Percentiles rank a stretch among this genome's conserved stretches.
Conservation (phyloP, 1,140 invertebrate genomes). For the Drosophila setifemur region DNA sequence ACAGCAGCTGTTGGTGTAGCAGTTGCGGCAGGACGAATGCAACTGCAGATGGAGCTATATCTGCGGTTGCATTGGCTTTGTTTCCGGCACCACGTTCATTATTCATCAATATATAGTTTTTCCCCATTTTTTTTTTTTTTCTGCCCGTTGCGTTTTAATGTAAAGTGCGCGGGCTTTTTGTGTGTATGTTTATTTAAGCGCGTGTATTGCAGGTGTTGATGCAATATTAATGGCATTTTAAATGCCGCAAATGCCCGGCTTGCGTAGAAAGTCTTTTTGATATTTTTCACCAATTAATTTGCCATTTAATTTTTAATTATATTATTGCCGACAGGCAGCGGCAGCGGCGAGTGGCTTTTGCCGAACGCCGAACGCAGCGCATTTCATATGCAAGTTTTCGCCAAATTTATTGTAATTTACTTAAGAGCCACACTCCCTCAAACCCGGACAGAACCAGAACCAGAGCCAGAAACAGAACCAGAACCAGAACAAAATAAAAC, state of each 20-base stretch:
- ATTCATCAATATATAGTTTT: conserved; percentile 66
- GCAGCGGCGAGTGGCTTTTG: conserved; percentile 42
- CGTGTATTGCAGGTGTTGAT: conserved; percentile 63
- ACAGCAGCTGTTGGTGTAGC: conserved; percentile 2
- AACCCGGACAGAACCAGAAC: background rate
- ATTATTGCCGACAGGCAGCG: conserved; percentile 61
- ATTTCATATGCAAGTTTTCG: conserved; percentile 57
- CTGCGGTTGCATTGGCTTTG: conserved; percentile 49
- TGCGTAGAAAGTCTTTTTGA: conserved; percentile 65
- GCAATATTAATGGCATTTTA: conserved; percentile 77
- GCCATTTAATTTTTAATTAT: conserved; percentile 75
- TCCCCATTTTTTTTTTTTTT: conserved; percentile 41
- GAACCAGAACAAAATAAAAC: background rate
- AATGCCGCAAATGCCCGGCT: conserved; percentile 55
- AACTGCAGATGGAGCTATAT: conserved; percentile 11
- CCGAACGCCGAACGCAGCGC: conserved; percentile 8
- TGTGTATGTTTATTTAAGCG: conserved; percentile 48
- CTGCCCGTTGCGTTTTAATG: conserved; percentile 39
- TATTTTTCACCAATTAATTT: conserved; percentile 68
- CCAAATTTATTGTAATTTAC: conserved; percentile 71
- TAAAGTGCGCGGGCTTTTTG: conserved; percentile 36
- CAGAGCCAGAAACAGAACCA: no score
- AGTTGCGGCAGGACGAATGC: background rate
- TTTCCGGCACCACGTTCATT: conserved; percentile 45
- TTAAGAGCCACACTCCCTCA: conserved; percentile 44